These are phyloP conservation scores for Lithosia quadra DNA, from an alignment of 2,888 invertebrate species.

Conservation along the genomic window DNA sequence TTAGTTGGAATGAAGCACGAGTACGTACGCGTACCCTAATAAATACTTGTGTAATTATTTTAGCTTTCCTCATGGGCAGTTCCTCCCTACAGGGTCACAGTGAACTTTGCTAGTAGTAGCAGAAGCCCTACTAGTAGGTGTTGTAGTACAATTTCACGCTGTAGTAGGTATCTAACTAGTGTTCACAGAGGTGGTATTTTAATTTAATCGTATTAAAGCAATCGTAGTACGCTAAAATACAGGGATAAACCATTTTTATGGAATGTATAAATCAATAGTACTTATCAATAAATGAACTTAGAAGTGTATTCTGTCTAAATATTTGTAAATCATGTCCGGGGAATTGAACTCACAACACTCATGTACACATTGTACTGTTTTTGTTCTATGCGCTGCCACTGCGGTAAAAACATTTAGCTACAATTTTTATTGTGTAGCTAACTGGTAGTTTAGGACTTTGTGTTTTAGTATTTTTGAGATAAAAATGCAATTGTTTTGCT, in stretches of 20 bases:
- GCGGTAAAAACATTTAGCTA: neutral
- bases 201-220: neutral
- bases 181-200: neutral
- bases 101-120: neutral
- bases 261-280: too few species aligned
- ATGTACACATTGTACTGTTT: neutral
- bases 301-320: too few species aligned
- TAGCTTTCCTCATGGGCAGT: too few species aligned
- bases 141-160: neutral
- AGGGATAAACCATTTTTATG: too few species aligned
- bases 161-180: neutral
- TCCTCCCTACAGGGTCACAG: neutral
- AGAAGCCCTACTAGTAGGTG: neutral
- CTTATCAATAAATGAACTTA: too few species aligned
- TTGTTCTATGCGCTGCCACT: too few species aligned
- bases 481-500: slow-evolving; percentile 8
- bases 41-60: too few species aligned
- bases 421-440: too few species aligned
- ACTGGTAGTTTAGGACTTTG: too few species aligned
- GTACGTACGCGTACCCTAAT: too few species aligned
- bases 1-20: too few species aligned
- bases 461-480: neutral
- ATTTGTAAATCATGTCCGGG: neutral
- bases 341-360: neutral
- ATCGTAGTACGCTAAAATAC: too few species aligned